Evolutionary conservation across 1,140 invertebrate species (phyloP).

Genomic region (Dendroctonus valens): DNA sequence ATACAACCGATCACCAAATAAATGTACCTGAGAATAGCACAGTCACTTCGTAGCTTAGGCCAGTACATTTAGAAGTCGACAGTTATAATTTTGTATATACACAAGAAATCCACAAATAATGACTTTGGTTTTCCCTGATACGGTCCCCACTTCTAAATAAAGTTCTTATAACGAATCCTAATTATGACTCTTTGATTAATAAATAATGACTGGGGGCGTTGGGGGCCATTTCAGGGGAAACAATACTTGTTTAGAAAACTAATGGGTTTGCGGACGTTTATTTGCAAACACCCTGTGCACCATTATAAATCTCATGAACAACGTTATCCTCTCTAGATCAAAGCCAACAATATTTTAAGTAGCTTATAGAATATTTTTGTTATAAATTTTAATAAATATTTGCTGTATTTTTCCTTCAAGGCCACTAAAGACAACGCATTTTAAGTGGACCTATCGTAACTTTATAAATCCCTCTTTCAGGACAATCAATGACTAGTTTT

Average conservation of each 20-base stretch:
- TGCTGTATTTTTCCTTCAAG: slow-evolving; percentile 33
- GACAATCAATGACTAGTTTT: slow-evolving; percentile 23
- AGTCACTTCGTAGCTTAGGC: neutral
- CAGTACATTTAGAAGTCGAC: slow-evolving; percentile 3
- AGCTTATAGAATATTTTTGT: slow-evolving; percentile 15
- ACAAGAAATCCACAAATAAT: too few relatives aligned
- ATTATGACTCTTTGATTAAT: too few relatives aligned
- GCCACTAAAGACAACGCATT: slow-evolving; percentile 24
- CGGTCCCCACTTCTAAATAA: too few relatives aligned
- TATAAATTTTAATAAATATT: slow-evolving; percentile 32
- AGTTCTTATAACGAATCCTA: too few relatives aligned
- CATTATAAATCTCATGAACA: too few relatives aligned
- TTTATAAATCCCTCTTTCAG: slow-evolving; percentile 10
- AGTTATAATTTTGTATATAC: too few relatives aligned
- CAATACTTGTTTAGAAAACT: slow-evolving; percentile 5
- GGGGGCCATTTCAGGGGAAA: neutral
- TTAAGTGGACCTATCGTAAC: slow-evolving; percentile 32
- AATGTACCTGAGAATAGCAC: neutral
- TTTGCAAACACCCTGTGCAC: too few relatives aligned
- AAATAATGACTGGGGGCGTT: too few relatives aligned
- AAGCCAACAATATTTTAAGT: slow-evolving; percentile 11
- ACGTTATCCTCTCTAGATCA: slow-evolving; percentile 16
- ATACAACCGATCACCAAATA: slow-evolving; percentile 5
- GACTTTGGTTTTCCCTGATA: too few relatives aligned
- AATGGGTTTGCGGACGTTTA: too few relatives aligned